phyloP scores from a whole-genome alignment of 2,888 invertebrate species.

The Nycteola revayana region DNA sequence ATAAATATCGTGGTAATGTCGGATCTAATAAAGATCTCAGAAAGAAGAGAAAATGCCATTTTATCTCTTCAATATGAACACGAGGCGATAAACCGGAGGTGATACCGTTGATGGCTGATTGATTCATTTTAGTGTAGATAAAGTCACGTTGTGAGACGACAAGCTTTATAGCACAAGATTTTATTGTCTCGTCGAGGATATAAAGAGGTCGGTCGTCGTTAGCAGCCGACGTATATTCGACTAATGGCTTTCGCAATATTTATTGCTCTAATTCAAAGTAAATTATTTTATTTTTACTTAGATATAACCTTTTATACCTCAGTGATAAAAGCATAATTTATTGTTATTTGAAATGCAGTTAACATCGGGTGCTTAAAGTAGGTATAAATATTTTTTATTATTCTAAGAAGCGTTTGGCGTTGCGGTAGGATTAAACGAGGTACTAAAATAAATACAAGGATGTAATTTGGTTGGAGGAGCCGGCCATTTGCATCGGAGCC shows the following conservation, averaged over 20 bases:
- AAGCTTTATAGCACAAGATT: slow-evolving; percentile 52
- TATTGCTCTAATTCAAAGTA: slow-evolving; percentile 42
- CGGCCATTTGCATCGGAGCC: slow-evolving; percentile 52
- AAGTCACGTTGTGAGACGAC: slow-evolving; percentile 49
- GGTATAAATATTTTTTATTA: slow-evolving; percentile 18
- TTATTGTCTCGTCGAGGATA: slow-evolving; percentile 56
- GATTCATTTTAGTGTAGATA: slow-evolving; percentile 65
- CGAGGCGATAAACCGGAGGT: slow-evolving; percentile 45
- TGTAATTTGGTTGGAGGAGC: slow-evolving; percentile 42
- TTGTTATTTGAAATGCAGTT: slow-evolving; percentile 11
- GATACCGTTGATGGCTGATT: slow-evolving; percentile 55
- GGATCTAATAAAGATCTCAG: slow-evolving; percentile 28
- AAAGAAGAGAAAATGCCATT: slow-evolving; percentile 33
- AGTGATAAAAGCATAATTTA: slow-evolving; percentile 24
- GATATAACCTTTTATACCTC: slow-evolving; percentile 27
- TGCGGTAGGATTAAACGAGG: slow-evolving; percentile 29
- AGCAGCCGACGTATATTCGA: slow-evolving; percentile 21
- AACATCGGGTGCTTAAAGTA: neutral
- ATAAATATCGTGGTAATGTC: slow-evolving; percentile 7
- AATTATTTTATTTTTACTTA: slow-evolving; percentile 26
- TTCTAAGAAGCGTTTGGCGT: slow-evolving; percentile 18
- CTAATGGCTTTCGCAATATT: slow-evolving; percentile 46
- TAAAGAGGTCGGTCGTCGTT: slow-evolving; percentile 39
- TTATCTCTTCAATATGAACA: slow-evolving; percentile 34
- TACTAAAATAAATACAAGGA: slow-evolving; percentile 43